Conservation (phyloP, 2,888 invertebrate species). For the Sphecodes monilicornis region DNA sequence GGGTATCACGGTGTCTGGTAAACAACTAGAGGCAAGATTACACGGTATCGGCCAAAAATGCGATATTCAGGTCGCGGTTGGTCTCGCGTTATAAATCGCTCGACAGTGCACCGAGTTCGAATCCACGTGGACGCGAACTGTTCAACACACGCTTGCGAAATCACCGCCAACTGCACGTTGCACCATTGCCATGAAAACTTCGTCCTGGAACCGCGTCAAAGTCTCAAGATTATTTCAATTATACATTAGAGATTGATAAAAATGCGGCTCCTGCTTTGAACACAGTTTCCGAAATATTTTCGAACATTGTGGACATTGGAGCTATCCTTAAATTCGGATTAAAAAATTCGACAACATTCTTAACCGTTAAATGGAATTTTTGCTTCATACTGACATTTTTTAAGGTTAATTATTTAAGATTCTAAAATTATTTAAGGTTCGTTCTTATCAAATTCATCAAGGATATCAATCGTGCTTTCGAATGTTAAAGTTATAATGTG, state of each 20-base stretch:
- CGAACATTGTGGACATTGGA: too few species aligned
- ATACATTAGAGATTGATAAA: not conserved
- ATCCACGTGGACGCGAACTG: not conserved
- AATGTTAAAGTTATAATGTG: too few species aligned
- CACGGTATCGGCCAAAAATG: constrained; percentile 58
- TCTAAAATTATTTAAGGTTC: too few species aligned
- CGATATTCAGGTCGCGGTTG: constrained; percentile 21
- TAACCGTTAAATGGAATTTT: too few species aligned
- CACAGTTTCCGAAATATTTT: too few species aligned
- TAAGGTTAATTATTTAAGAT: too few species aligned
- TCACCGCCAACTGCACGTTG: not conserved
- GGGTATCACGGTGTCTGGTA: constrained; percentile 22
- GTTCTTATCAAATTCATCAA: too few species aligned
- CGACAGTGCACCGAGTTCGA: not conserved
- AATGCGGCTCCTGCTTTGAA: too few species aligned
- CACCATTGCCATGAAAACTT: not conserved
- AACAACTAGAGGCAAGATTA: constrained; percentile 52
- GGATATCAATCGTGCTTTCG: too few species aligned
- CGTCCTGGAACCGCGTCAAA: not conserved
- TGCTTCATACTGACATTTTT: too few species aligned
- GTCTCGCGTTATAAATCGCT: constrained; percentile 27
- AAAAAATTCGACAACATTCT: too few species aligned
- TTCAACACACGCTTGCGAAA: not conserved
- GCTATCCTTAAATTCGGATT: too few species aligned
- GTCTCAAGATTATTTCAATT: not conserved